phyloP scores from a whole-genome alignment of 2,888 invertebrate species.

The Campoplex nolae region DNA sequence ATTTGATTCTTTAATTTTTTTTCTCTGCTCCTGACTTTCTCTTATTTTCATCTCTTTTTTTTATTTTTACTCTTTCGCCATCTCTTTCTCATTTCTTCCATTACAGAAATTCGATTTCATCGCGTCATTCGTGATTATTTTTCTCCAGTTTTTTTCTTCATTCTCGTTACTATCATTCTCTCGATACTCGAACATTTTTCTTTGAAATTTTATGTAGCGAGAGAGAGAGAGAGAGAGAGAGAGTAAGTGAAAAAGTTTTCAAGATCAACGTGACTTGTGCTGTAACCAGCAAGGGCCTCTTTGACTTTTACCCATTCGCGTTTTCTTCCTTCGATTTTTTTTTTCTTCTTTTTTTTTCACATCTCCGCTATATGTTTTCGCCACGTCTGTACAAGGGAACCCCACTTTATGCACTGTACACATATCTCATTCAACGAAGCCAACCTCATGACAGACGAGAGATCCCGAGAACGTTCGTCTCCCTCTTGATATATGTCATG shows the following conservation, averaged over 20 bases:
- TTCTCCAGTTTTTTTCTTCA: neutral
- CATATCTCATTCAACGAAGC: slow-evolving; percentile 44
- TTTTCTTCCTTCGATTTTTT: slow-evolving; percentile 21
- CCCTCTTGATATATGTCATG: neutral
- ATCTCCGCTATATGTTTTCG: slow-evolving; percentile 10
- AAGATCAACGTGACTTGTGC: slow-evolving; percentile 75
- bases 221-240: slow-evolving; percentile 40
- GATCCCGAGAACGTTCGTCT: slow-evolving; percentile 37
- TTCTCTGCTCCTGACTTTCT: neutral
- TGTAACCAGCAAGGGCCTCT: slow-evolving; percentile 63
- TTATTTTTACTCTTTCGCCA: neutral
- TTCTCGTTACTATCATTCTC: slow-evolving; percentile 61
- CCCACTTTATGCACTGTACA: slow-evolving; percentile 34
- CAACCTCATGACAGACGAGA: slow-evolving; percentile 33
- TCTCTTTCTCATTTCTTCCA: neutral
- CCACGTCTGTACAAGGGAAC: slow-evolving; percentile 26
- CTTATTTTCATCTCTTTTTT: neutral
- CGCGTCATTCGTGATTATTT: neutral
- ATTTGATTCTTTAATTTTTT: neutral
- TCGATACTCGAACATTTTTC: slow-evolving; percentile 43
- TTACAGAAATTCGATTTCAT: neutral
- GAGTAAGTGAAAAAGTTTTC: slow-evolving; percentile 66
- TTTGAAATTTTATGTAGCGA: neutral
- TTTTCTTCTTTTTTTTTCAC: slow-evolving; percentile 28
- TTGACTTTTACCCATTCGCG: slow-evolving; percentile 29